Evolutionary conservation across 2,797 vertebrate species (phyloP), one percentile per base, ranked within the genome.

Genomic region (Bovichtus variegatus): DNA sequence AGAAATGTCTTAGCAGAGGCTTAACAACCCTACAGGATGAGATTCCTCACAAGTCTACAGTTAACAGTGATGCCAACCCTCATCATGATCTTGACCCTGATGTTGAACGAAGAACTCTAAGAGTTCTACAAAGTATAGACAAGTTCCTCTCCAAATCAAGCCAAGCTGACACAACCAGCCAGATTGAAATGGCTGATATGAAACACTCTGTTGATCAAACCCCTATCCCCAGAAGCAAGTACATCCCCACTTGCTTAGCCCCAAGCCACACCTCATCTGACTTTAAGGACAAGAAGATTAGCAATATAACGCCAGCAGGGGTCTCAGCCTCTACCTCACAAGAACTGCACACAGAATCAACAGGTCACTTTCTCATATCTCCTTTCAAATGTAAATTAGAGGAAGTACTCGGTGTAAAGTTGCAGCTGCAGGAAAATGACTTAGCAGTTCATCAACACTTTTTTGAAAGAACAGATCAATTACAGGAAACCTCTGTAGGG

Each of bases 71-170:
- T 50, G 15, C 47, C 19, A 59, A 13, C 2, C 15, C 21, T 38
- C 54, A 36, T 8, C 2, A 0, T 63, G 44, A 9, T 27, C 9
- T 68, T 51, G 19, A 58, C 41, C 49, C 76, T 78, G 86, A 91
- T 64, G 13, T 90, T 46, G 76, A 90, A 71, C 31, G 61, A 59
- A 87, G 80, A 70, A 89, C 87, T 58, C 29, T 55, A 16, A 85
- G 84, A 58, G 78, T 89, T 80, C 59, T 87, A 15, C 60, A 76
- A 68, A 74, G 74, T 65, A 74, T 89, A 38, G 70, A 78, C 25
- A 50, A 66, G 46, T 76, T 74, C 13, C 16, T 85, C n/a, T 61
- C 36, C 46, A 53, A 55, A 46, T 58, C 78, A 57, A 83, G 54
- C 10, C n/a, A 71, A 16, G 62, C 5, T 43, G 46, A 76, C 11